These are phyloP conservation scores for Thymelicus acteon DNA, from an alignment of 2,888 invertebrate genomes.

Conservation along the genomic window DNA sequence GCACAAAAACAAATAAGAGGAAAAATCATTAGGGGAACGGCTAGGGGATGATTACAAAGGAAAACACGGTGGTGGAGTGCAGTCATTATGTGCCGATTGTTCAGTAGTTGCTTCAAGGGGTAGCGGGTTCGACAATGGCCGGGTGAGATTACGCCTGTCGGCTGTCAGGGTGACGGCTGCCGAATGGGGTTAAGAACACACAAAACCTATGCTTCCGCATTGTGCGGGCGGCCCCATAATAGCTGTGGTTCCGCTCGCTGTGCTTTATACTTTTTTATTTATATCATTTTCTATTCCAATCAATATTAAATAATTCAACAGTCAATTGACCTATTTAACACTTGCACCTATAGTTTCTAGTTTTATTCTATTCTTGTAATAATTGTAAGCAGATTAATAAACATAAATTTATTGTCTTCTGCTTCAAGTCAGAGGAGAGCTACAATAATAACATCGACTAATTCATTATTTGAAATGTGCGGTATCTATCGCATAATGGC, in stretches of 20 bases:
- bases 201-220: slow-evolving; percentile 38
- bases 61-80: slow-evolving; percentile 67
- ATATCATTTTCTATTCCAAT: slow-evolving; percentile 17
- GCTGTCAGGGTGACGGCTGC: slow-evolving; percentile 55
- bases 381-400: neutral
- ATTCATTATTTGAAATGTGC: slow-evolving; percentile 5
- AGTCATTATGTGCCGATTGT: slow-evolving; percentile 59
- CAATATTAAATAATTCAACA: slow-evolving; percentile 13
- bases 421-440: neutral
- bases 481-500: slow-evolving; percentile 20
- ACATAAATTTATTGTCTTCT: neutral
- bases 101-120: slow-evolving; percentile 58
- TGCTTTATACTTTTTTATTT: slow-evolving; percentile 14
- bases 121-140: slow-evolving; percentile 70
- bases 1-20: slow-evolving; percentile 82
- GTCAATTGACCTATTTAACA: slow-evolving; percentile 1
- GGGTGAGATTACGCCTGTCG: slow-evolving; percentile 74
- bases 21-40: slow-evolving; percentile 78
- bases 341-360: slow-evolving; percentile 1
- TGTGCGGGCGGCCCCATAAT: slow-evolving; percentile 32
- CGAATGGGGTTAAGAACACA: slow-evolving; percentile 39
- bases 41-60: slow-evolving; percentile 74
- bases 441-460: neutral
- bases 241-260: slow-evolving; percentile 31
- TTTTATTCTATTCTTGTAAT: neutral